A percentile compares a stretch with the other conserved stretches of the same genome.
Evolutionary conservation across 37 sponge, comb jelly and placozoan species (phyloP).

Genomic region (Bolinopsis microptera): DNA sequence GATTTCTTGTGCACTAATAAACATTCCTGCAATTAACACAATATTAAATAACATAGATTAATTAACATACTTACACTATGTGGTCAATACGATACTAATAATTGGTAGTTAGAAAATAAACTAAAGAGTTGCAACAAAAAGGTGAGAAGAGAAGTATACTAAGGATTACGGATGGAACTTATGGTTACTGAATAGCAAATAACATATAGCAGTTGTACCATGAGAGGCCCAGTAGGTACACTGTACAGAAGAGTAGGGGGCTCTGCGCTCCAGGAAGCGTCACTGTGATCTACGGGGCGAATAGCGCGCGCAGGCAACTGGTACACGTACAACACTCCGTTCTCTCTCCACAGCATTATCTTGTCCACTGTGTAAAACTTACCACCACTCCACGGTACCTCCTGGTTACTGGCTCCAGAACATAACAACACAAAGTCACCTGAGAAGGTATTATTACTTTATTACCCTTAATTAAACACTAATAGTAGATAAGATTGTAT

Average conservation of each 20-base stretch:
- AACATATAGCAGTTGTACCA: background rate
- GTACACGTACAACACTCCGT: background rate
- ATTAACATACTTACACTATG: too few relatives aligned
- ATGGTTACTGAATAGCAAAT: too few relatives aligned
- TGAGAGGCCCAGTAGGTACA: background rate
- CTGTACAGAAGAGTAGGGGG: background rate
- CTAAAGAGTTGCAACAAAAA: too few relatives aligned
- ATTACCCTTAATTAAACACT: too few relatives aligned
- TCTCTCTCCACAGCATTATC: slow-evolving; percentile 23
- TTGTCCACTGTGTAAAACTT: slow-evolving; percentile 36
- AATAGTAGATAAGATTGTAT: background rate
- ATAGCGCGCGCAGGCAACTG: slow-evolving; percentile 22
- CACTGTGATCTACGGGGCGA: slow-evolving; percentile 23
- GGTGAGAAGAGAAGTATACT: too few relatives aligned
- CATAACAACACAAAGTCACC: slow-evolving; percentile 56
- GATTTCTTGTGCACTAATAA: background rate
- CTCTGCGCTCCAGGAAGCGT: slow-evolving; percentile 14
- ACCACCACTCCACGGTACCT: background rate
- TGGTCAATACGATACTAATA: too few relatives aligned
- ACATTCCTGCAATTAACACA: slow-evolving; percentile 9
- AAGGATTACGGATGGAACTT: too few relatives aligned
- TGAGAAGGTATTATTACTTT: background rate
- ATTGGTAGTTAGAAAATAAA: too few relatives aligned
- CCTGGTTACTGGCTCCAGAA: background rate
- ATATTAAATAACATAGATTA: too few relatives aligned